phyloP scores from a whole-genome alignment of 2,113 vertebrate species.

The Leptobrachium ailaonicum region DNA sequence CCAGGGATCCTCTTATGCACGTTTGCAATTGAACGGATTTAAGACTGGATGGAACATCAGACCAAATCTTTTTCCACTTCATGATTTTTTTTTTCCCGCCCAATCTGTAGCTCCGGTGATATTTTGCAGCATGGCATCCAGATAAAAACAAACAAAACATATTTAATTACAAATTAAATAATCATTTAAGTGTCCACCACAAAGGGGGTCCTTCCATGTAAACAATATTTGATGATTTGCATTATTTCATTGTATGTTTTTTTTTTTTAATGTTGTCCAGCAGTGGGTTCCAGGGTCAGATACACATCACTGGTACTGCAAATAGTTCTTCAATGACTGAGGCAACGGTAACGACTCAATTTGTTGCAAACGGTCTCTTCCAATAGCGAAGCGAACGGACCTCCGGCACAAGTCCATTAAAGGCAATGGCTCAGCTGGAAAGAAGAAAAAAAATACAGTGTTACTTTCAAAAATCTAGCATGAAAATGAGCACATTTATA shows the following conservation, averaged over 20 bases:
- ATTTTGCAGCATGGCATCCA: slow-evolving; percentile 65
- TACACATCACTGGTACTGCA: slow-evolving; percentile 90
- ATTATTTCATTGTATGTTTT: slow-evolving; percentile 48
- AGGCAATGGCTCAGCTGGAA: slow-evolving; percentile 89
- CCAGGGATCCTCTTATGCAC: slow-evolving; percentile 8
- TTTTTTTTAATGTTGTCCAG: slow-evolving; percentile 51
- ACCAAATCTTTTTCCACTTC: slow-evolving; percentile 46
- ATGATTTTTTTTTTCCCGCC: slow-evolving; percentile 39
- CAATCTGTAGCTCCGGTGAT: slow-evolving; percentile 62
- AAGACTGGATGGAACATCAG: slow-evolving; percentile 49
- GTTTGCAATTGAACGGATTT: background rate
- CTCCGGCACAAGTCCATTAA: slow-evolving; percentile 95
- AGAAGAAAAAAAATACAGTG: background rate
- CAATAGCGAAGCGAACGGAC: slow-evolving; percentile 87
- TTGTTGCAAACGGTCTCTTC: slow-evolving; percentile 87
- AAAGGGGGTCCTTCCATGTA: slow-evolving; percentile 68
- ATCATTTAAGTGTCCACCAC: slow-evolving; percentile 65
- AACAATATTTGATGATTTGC: slow-evolving; percentile 70
- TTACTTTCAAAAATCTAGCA: background rate
- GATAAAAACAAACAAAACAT: slow-evolving; percentile 50
- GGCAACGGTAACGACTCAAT: slow-evolving; percentile 90
- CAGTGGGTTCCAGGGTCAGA: slow-evolving; percentile 56
- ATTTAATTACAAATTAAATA: slow-evolving; percentile 73
- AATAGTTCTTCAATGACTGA: slow-evolving; percentile 93
- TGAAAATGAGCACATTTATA: too few relatives aligned